Conservation (phyloP, 1,140 invertebrate genomes). For the Tachypleus tridentatus region DNA sequence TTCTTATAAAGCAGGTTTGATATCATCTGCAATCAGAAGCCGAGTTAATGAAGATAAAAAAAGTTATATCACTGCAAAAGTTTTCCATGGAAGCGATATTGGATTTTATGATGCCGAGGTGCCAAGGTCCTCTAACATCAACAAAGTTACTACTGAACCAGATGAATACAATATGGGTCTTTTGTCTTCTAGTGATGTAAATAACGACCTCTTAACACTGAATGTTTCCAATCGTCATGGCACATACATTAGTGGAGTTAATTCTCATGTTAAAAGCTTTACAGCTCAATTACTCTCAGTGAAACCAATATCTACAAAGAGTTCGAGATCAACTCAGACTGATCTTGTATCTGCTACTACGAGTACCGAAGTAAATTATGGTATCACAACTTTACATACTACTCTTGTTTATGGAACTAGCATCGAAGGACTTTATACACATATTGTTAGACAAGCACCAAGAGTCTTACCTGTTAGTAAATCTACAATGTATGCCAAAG, state of each 20-base stretch:
- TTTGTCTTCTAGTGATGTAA: constrained; percentile 30
- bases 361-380: constrained; percentile 77
- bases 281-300: constrained; percentile 54
- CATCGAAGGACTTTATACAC: constrained; percentile 73
- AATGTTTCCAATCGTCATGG: constrained; percentile 33
- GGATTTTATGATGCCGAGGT: constrained; percentile 33
- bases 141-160: too few relatives aligned
- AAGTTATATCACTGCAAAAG: constrained; percentile 31
- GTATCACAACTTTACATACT: constrained; percentile 78
- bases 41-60: constrained; percentile 29
- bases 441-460: constrained; percentile 39
- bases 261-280: constrained; percentile 40
- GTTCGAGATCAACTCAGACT: constrained; percentile 38
- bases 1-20: constrained; percentile 31
- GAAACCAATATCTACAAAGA: constrained; percentile 50
- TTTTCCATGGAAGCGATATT: constrained; percentile 32
- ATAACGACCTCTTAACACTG: constrained; percentile 29
- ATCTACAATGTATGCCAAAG: too few relatives aligned
- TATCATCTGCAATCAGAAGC: constrained; percentile 31
- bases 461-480: neutral
- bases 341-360: constrained; percentile 75
- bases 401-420: constrained; percentile 77
- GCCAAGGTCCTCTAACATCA: neutral
- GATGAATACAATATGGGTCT: constrained; percentile 27
- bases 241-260: constrained; percentile 34